Evolutionary conservation across 2,797 vertebrate genomes (phyloP).

Genomic region (Malacoraja senta): DNA sequence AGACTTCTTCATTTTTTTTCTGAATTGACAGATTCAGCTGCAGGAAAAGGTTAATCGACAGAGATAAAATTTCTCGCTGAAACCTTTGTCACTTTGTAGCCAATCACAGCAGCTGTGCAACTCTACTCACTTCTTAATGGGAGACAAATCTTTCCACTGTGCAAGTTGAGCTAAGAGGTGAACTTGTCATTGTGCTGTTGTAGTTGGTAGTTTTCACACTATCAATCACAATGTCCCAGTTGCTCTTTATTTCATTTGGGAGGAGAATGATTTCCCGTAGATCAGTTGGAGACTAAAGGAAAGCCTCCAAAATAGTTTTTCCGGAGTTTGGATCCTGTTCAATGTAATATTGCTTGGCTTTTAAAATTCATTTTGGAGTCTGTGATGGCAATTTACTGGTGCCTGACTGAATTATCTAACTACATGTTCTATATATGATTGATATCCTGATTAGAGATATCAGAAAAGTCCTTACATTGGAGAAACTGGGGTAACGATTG

Average conservation of each 20-base stretch:
- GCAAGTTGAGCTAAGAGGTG: background rate
- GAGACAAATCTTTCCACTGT: background rate
- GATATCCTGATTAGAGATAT: background rate
- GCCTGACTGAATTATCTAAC: background rate
- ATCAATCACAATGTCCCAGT: conserved; percentile 12
- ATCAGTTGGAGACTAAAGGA: background rate
- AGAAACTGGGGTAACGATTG: background rate
- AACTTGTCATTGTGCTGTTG: conserved; percentile 21
- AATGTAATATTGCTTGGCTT: background rate
- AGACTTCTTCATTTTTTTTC: background rate
- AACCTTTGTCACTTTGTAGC: background rate
- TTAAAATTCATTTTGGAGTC: background rate
- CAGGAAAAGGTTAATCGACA: background rate
- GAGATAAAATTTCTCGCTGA: no score
- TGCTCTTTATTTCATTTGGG: conserved; percentile 14
- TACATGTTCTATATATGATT: background rate
- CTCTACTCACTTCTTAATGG: background rate
- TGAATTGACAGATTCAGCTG: background rate
- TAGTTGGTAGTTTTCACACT: background rate
- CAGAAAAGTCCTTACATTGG: background rate
- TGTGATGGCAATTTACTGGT: background rate
- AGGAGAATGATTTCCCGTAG: background rate
- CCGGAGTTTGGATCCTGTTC: background rate
- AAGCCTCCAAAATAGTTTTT: background rate
- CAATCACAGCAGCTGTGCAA: background rate